Conservation (phyloP, 2,888 invertebrate genomes). For the Scaptomyza caliginosa region DNA sequence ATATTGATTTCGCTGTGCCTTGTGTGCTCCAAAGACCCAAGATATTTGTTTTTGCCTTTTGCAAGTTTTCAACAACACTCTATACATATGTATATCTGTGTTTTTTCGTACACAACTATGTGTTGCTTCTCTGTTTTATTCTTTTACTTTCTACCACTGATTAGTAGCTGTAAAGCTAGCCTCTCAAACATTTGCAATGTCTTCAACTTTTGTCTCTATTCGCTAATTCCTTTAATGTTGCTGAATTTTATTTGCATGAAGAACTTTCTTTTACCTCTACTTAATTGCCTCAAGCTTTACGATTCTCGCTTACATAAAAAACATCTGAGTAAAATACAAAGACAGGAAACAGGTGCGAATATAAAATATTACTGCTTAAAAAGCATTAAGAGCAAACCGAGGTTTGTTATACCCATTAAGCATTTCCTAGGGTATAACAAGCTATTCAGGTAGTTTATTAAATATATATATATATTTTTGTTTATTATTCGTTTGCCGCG, state of each 20-base stretch:
- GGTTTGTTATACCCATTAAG: background rate
- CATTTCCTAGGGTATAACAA: background rate
- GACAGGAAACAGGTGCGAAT: background rate
- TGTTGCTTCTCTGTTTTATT: background rate
- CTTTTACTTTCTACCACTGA: constrained; percentile 39
- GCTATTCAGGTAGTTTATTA: constrained; percentile 58
- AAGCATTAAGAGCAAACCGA: too few relatives aligned
- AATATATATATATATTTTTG: constrained; percentile 3
- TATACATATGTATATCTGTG: background rate
- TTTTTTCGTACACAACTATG: too few relatives aligned
- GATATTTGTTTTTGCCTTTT: constrained; percentile 6
- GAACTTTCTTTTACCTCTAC: constrained; percentile 47
- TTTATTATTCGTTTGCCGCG: constrained; percentile 23
- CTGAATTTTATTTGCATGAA: constrained; percentile 36
- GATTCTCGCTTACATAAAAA: constrained; percentile 54
- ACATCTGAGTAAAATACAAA: constrained; percentile 12
- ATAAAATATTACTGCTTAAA: too few relatives aligned
- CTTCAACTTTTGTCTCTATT: constrained; percentile 7
- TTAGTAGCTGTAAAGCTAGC: constrained; percentile 25
- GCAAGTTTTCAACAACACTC: background rate
- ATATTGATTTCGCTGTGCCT: constrained; percentile 73
- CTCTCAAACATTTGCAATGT: constrained; percentile 1
- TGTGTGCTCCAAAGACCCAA: constrained; percentile 14
- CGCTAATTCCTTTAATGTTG: constrained; percentile 28
- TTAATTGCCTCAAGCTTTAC: constrained; percentile 56